Evolutionary conservation across 2,888 invertebrate genomes (phyloP), one percentile per base, ranked within the genome.

Genomic region (Zygogramma bicolorata): DNA sequence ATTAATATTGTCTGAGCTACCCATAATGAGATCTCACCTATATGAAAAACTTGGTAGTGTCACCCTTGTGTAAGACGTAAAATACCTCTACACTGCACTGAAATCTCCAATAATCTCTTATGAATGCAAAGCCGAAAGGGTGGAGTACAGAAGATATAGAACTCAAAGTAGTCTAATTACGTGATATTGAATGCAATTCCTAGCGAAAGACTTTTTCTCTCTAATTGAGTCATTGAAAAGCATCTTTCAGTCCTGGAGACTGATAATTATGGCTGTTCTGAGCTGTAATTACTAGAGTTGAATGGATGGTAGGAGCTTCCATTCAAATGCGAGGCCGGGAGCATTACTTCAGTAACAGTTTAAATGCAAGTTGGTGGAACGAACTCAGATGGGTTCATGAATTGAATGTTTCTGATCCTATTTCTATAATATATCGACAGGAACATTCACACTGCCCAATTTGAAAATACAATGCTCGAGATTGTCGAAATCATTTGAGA

Each of bases 201-300:
- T 70, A 73, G 62, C 63, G 65, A 70, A 67, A 46, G 71, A 29
- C 69, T 69, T 66, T 65, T 49, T 74, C n/a, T 71, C 71, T 62
- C 57, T 71, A 73, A 75, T 73, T 66, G 75, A 73, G 63, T 70
- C 75, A 73, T 70, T 75, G 67, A 70, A 73, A 75, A 53, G 75
- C 70, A 73, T 73, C 70, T 70, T 70, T 63, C 65, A 65, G 63
- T 59, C 57, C 53, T 40, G 34, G 42, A 66, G 61, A 27, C 59
- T 42, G 62, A 66, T 69, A 74, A 71, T 74, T 62, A 67, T 68
- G 57, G 70, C 70, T 53, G 53, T 22, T 53, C 53, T 27, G 65
- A 38, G 63, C 68, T 38, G 63, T 65, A 71, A 68, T 71, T 71
- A 60, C 68, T 65, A 59, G 61, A 71, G 63, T 60, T 63, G 59